phyloP scores from a whole-genome alignment of 2,113 vertebrate genomes.

The Phocoena phocoena region DNA sequence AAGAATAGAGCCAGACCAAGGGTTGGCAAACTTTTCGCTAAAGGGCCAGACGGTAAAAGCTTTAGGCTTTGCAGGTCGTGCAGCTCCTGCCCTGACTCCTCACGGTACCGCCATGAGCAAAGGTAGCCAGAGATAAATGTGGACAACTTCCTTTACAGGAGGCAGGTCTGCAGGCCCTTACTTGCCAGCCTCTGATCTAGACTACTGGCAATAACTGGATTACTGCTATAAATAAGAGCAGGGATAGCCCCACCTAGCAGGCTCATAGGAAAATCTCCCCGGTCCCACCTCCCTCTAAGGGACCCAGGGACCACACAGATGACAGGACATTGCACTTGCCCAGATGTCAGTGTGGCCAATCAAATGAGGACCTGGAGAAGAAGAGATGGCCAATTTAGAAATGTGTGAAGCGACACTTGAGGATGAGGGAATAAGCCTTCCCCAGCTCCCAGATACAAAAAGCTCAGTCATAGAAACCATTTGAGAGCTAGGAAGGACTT shows the following conservation, averaged over 20 bases:
- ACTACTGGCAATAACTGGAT: background rate
- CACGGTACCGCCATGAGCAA: background rate
- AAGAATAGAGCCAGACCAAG: background rate
- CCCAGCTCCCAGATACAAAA: constrained; percentile 14
- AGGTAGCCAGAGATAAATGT: background rate
- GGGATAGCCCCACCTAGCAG: background rate
- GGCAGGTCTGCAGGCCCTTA: background rate
- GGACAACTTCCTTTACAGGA: constrained; percentile 2
- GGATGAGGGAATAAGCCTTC: background rate
- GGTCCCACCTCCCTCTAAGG: background rate
- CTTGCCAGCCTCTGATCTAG: background rate
- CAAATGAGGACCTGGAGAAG: background rate
- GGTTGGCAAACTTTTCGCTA: background rate
- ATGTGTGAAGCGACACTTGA: background rate
- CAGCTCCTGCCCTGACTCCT: background rate
- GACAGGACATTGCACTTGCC: background rate
- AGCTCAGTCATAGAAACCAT: background rate
- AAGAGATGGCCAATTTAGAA: background rate
- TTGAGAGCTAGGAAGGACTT: background rate
- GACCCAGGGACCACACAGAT: background rate
- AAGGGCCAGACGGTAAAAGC: background rate
- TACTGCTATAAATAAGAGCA: constrained; percentile 1
- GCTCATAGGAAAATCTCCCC: constrained; percentile 2
- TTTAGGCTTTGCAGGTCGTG: background rate
- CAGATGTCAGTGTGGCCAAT: background rate